phyloP scores from a whole-genome alignment of 2,888 invertebrate species.

The Corythucha ciliata region DNA sequence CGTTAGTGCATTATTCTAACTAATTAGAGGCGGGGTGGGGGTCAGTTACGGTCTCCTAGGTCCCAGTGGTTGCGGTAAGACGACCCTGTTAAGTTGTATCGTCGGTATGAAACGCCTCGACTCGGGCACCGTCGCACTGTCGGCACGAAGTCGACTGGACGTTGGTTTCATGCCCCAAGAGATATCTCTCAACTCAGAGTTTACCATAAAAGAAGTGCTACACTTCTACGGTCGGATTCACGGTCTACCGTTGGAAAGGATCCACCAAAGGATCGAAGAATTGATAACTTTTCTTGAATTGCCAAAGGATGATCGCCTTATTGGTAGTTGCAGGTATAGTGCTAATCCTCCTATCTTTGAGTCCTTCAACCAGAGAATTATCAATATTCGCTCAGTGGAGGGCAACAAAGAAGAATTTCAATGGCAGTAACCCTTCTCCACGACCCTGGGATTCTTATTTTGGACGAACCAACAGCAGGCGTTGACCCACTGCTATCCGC shows the following conservation, averaged over 20 bases:
- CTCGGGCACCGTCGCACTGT: conserved; percentile 42
- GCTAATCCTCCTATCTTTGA: neutral
- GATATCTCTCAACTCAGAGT: conserved; percentile 26
- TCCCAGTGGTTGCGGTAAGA: conserved; percentile 50
- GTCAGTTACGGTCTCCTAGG: conserved; percentile 48
- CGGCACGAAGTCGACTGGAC: conserved; percentile 44
- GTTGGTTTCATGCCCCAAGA: conserved; percentile 39
- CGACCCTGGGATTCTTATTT: conserved; percentile 44
- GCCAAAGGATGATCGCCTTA: conserved; percentile 33
- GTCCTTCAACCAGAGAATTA: conserved; percentile 4
- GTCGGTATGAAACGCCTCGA: conserved; percentile 44
- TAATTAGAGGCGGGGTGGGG: neutral
- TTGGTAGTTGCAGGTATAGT: conserved; percentile 35
- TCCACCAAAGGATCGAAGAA: conserved; percentile 32
- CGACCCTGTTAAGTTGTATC: conserved; percentile 46
- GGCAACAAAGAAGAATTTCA: conserved; percentile 46
- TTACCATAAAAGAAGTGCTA: conserved; percentile 28
- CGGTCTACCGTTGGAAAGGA: conserved; percentile 32
- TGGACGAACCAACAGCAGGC: conserved; percentile 43
- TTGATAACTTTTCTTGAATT: conserved; percentile 35
- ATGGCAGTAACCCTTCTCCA: conserved; percentile 46
- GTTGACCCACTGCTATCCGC: conserved; percentile 44
- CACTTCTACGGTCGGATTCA: conserved; percentile 28
- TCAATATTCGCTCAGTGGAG: conserved; percentile 42
- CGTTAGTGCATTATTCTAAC: neutral